Evolutionary conservation across 2,888 invertebrate species (phyloP), one percentile per base, ranked within the genome.

Genomic region (Cylloceria caligata): DNA sequence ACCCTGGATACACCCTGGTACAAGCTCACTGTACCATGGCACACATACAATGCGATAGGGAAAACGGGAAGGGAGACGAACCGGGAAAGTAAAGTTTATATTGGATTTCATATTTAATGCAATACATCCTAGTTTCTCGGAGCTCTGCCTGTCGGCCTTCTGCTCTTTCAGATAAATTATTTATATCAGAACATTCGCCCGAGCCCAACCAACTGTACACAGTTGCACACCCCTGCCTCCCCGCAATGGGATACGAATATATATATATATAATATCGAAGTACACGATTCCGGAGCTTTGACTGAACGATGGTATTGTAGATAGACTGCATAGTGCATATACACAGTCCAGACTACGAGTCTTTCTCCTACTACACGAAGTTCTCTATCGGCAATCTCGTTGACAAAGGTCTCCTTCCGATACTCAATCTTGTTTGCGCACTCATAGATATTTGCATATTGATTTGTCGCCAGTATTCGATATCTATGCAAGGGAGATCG

Each of bases 81-180:
- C 67, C 73, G 47, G 42, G 80, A 83, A 76, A 84, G 85, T 88
- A 89, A 90, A 90, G 86, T 90, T 90, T 89, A 89, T 90, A 90
- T 90, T 90, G 90, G 90, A 89, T 90, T 90, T 90, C 90, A 90
- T 90, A 89, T 90, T 90, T 90, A 89, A 90, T 90, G 90, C 90
- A 90, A 89, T 88, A 88, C 86, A 85, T 87, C 87, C 86, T 77
- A 83, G 78, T 80, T 57, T 49, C 81, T 77, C 68, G 62, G 39
- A 19, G 52, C 52, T 49, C 69, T 39, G 76, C 62, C 72, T 62
- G 74, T 62, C 79, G 72, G 68, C 69, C 73, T 39, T n/a, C 34
- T 55, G 45, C 52, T 73, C 80, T 74, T 65, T 71, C 79, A 68
- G 86, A 90, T 90, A 88, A 88, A 90, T 90, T 88, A 90, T 90